A percentile compares a stretch with the other conserved stretches of the same genome.
These are phyloP conservation scores for Scytalopus superciliaris DNA, from an alignment of 2,113 vertebrate genomes.

Conservation along the genomic window DNA sequence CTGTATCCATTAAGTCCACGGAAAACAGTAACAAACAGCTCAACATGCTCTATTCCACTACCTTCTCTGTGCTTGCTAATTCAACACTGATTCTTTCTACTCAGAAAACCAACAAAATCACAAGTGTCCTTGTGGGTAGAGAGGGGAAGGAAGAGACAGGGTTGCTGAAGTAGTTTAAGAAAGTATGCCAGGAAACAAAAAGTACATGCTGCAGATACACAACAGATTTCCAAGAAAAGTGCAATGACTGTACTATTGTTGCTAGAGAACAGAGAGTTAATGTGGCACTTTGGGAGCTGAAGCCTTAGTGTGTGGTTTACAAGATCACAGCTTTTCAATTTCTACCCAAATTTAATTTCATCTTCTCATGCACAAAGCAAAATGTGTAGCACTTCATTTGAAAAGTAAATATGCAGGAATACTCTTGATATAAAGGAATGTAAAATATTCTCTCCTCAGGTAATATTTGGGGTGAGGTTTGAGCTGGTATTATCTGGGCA, in stretches of 20 bases:
- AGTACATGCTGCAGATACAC: background rate
- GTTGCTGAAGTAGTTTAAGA: background rate
- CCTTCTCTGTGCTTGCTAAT: background rate
- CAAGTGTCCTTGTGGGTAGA: background rate
- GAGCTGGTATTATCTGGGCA: background rate
- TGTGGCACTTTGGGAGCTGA: background rate
- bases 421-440: background rate
- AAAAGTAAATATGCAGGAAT: background rate
- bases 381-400: background rate
- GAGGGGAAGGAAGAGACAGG: background rate
- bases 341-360: background rate
- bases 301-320: background rate
- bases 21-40: background rate
- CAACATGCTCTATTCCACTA: background rate
- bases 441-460: background rate
- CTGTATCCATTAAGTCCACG: background rate
- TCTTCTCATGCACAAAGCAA: background rate
- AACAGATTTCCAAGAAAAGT: background rate
- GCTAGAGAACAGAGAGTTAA: background rate
- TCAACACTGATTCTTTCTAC: background rate
- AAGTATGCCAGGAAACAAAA: background rate
- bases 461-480: background rate
- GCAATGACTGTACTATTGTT: background rate
- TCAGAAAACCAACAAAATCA: constrained; percentile 13
- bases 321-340: background rate